Base-by-base conservation (phyloP, 1,140 invertebrate species). In the Manduca sexta region DNA sequence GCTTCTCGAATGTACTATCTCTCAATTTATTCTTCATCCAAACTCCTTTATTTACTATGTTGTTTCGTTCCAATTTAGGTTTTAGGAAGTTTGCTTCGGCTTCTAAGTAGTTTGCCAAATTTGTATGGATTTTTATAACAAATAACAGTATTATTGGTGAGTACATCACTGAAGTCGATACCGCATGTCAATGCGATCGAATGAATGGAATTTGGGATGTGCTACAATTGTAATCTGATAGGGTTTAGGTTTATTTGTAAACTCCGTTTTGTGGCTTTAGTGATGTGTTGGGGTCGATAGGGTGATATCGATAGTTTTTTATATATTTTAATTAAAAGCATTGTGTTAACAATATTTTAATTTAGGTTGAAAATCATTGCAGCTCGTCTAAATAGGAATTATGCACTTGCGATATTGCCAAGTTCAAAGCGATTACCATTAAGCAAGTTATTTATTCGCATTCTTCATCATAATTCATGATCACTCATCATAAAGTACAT, bases 1-100 rank as follows among this genome's bases (percentile, higher is more conserved):
- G 35, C 14, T 53, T 65, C 0, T 51, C 55, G 2, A 45, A 46
- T 1, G 53, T 7, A 33, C 45, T 52, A 0, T 69, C 64, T 11
- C 46, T 45, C 2, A 33, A 37, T 0, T 52, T 52, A 29, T 64
- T 66, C 13, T 60, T 66, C 0, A 81, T 51, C 78, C 74, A 79
- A 11, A 75, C 43, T n/a, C 74, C 67, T 57, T 79, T 82, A 30
- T 82, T 82, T 0, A 82, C 33, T 4, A 82, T 57, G 35, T 77
- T 79, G 37, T 70, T 77, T 42, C 68, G 61, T 38, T 82, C 74
- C n/a, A 78, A 38, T 47, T 58, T 70, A 1, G 69, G 64, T 41
- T 70, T 79, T 8, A 49, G n/a, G 34, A 46, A 67, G 35, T 71
- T 68, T 3, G 56, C 31, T 47, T 74, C 60, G 5, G 53, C 57